Conservation (phyloP, 2,113 vertebrate species). For the Trochalopteron elliotii region DNA sequence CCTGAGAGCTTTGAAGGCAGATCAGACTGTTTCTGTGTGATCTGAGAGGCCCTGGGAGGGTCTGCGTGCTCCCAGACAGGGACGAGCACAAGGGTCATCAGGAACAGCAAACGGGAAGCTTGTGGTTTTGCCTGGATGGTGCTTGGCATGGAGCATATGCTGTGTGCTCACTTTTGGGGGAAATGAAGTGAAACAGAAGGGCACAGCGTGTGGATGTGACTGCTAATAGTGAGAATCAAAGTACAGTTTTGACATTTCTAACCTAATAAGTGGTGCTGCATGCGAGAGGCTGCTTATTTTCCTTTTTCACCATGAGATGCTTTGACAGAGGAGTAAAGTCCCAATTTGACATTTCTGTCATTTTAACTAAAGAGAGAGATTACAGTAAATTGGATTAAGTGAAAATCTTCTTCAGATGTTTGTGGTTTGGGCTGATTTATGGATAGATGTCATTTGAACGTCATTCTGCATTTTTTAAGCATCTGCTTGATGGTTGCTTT, state of each 20-base stretch:
- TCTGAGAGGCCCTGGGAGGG: not conserved
- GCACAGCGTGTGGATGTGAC: conserved; percentile 52
- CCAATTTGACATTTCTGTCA: conserved; percentile 69
- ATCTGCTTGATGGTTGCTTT: conserved; percentile 57
- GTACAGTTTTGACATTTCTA: conserved; percentile 66
- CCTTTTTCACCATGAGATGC: conserved; percentile 55
- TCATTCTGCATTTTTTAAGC: conserved; percentile 63
- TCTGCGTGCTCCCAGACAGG: rapidly evolving
- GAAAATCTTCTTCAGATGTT: conserved; percentile 69
- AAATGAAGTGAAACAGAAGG: conserved; percentile 54
- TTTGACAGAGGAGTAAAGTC: conserved; percentile 68
- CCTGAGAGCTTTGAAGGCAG: not conserved
- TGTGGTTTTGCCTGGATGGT: not conserved
- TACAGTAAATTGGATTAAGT: conserved; percentile 71
- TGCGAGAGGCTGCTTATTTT: conserved; percentile 62
- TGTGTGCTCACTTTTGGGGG: conserved; percentile 4
- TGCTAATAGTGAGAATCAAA: conserved; percentile 58
- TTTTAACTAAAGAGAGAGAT: conserved; percentile 68
- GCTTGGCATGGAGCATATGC: not conserved
- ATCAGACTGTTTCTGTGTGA: not conserved
- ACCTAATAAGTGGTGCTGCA: conserved; percentile 56
- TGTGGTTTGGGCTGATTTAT: conserved; percentile 69
- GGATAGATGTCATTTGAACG: conserved; percentile 68
- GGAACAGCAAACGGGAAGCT: not conserved
- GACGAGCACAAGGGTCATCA: rapidly evolving